Conservation (phyloP, 2,888 invertebrate species). For the Spodoptera littoralis region DNA sequence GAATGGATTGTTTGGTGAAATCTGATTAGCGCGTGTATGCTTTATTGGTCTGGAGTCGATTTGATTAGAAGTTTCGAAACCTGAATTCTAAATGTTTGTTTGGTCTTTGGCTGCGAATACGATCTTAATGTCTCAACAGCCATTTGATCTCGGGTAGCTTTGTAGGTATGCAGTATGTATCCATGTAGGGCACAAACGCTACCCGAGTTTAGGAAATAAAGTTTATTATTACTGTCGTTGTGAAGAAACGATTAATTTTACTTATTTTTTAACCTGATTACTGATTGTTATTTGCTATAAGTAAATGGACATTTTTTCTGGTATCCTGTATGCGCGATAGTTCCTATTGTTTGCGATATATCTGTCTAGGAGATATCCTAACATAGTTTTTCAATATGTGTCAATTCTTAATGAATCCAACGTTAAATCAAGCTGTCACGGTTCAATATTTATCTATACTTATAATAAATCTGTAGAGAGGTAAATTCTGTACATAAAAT, state of each 20-base stretch:
- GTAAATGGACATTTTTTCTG: too few species aligned
- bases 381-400: too few species aligned
- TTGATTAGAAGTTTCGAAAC: slow-evolving; percentile 60
- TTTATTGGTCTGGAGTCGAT: slow-evolving; percentile 52
- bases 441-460: too few species aligned
- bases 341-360: too few species aligned
- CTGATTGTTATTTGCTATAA: too few species aligned
- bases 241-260: slow-evolving; percentile 21
- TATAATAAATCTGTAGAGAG: too few species aligned
- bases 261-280: slow-evolving; percentile 20
- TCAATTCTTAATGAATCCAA: too few species aligned
- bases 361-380: too few species aligned
- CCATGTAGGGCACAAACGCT: too few species aligned
- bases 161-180: background rate
- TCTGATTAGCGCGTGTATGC: slow-evolving; percentile 73
- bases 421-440: too few species aligned
- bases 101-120: slow-evolving; percentile 36
- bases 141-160: slow-evolving; percentile 37
- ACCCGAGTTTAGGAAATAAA: slow-evolving; percentile 14
- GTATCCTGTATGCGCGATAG: too few species aligned
- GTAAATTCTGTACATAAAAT: too few species aligned
- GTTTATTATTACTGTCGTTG: slow-evolving; percentile 24
- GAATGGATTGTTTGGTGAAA: slow-evolving; percentile 76
- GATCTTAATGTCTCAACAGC: slow-evolving; percentile 34
- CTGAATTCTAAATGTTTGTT: slow-evolving; percentile 49